Conservation (phyloP, 1,140 invertebrate genomes). For the Ectropis grisescens region DNA sequence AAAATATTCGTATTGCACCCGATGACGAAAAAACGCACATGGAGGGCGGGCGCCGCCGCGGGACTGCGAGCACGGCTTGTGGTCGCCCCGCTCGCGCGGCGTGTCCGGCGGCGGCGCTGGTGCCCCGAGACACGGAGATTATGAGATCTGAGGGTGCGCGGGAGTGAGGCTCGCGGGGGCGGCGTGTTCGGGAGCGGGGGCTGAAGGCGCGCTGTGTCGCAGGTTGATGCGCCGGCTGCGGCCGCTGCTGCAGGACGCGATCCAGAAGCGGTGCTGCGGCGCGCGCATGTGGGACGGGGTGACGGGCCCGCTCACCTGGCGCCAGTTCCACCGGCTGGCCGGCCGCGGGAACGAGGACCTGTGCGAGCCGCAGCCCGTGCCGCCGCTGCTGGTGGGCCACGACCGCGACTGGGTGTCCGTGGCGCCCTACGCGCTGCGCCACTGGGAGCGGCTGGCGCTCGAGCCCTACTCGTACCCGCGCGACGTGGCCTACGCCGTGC, state of each 20-base stretch:
- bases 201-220: too few relatives aligned
- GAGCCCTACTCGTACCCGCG: conserved; percentile 94
- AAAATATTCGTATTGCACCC: too few relatives aligned
- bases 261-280: conserved; percentile 90
- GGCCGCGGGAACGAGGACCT: conserved; percentile 94
- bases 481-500: conserved; percentile 94
- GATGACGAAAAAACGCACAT: too few relatives aligned
- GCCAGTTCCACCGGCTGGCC: conserved; percentile 95
- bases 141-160: too few relatives aligned
- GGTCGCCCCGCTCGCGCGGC: too few relatives aligned
- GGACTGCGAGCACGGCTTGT: too few relatives aligned
- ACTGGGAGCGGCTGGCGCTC: conserved; percentile 94
- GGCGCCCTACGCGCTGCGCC: conserved; percentile 92
- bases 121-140: too few relatives aligned
- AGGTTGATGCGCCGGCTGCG: conserved; percentile 88
- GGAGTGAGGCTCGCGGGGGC: too few relatives aligned
- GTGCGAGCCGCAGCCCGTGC: conserved; percentile 97
- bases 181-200: too few relatives aligned
- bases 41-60: too few relatives aligned
- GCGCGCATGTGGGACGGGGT: conserved; percentile 90
- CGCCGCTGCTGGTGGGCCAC: conserved; percentile 91
- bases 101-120: too few relatives aligned
- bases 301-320: conserved; percentile 94
- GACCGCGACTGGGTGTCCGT: conserved; percentile 96
- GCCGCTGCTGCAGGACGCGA: conserved; percentile 94